Percentiles rank a stretch among this genome's conserved stretches.
phyloP scores from a whole-genome alignment of 2,888 invertebrate species.

The Trachelus tabidus region DNA sequence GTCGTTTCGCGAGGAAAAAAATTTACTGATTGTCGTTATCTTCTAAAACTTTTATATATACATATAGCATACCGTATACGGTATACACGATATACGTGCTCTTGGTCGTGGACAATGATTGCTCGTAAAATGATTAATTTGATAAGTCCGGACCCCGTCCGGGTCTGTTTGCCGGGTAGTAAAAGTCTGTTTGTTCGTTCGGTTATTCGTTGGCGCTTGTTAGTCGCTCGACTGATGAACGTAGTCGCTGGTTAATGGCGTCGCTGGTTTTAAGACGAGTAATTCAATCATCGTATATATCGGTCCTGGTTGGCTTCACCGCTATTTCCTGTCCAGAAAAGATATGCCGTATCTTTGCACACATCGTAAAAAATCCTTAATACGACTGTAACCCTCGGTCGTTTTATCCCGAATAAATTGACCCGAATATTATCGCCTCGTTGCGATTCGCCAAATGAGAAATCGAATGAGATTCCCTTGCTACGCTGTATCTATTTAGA shows the following conservation, averaged over 20 bases:
- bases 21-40: neutral
- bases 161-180: slow-evolving; percentile 39
- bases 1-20: neutral
- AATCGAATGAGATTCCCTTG: neutral
- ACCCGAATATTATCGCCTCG: neutral
- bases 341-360: slow-evolving; percentile 22
- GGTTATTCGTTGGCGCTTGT: slow-evolving; percentile 24
- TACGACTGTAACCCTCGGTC: neutral
- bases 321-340: neutral
- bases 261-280: slow-evolving; percentile 43
- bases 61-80: neutral
- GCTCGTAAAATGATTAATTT: slow-evolving; percentile 54
- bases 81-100: neutral
- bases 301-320: neutral
- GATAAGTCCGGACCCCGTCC: slow-evolving; percentile 34
- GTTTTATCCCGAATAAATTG: neutral
- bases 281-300: slow-evolving; percentile 42
- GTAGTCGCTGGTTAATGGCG: slow-evolving; percentile 24
- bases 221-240: slow-evolving; percentile 19
- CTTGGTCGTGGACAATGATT: neutral
- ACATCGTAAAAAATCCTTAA: slow-evolving; percentile 34
- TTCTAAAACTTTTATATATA: neutral
- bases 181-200: slow-evolving; percentile 46
- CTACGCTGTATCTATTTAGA: neutral
- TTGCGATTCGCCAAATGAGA: neutral